Evolutionary conservation across 2,113 vertebrate genomes (phyloP).

Genomic region (Jacana jacana): DNA sequence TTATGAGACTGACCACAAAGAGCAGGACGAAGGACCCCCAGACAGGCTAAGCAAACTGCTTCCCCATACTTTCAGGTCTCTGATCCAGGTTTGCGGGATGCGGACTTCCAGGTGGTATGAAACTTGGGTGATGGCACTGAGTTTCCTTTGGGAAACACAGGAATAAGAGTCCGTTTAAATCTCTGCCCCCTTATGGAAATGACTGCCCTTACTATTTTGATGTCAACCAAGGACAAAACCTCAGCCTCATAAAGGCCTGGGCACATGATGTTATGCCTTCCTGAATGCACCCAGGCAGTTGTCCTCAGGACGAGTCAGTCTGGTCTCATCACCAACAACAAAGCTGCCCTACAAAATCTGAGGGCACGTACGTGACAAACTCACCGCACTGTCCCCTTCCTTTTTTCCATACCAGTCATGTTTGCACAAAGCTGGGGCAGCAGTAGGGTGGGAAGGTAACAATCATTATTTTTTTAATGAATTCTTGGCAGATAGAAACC

Average conservation of each 20-base stretch:
- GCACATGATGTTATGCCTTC: background rate
- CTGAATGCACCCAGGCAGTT: background rate
- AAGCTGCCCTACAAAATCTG: conserved; percentile 14
- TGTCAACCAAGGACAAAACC: background rate
- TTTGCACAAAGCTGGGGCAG: background rate
- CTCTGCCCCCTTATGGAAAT: background rate
- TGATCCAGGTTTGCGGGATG: background rate
- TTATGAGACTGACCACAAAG: background rate
- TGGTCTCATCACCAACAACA: background rate
- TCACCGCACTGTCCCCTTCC: background rate
- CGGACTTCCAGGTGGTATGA: background rate
- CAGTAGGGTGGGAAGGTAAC: background rate
- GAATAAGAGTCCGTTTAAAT: background rate
- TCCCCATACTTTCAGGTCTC: background rate
- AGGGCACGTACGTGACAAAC: background rate
- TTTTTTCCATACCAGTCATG: background rate
- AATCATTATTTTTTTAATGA: background rate
- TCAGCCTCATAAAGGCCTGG: background rate
- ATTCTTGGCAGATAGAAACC: conserved; percentile 2
- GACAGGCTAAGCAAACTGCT: background rate
- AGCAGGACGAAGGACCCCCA: background rate
- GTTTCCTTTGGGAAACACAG: background rate
- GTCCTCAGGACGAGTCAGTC: background rate
- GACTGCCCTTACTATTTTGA: background rate
- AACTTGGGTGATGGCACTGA: background rate